Evolutionary conservation across 2,888 invertebrate species (phyloP).

Genomic region (Fragum whitleyi): DNA sequence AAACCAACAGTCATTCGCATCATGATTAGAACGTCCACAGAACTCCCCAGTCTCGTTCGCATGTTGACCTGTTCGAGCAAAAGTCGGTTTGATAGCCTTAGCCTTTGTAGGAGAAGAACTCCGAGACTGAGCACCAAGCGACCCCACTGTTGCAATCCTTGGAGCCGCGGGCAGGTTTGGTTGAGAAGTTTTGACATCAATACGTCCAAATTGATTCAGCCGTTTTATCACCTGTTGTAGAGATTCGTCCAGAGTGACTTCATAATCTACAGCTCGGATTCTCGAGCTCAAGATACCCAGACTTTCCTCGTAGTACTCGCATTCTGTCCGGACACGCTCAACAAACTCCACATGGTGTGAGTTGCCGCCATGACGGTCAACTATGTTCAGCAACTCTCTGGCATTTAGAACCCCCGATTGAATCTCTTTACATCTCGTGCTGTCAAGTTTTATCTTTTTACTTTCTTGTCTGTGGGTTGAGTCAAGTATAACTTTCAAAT

Average conservation of each 20-base stretch:
- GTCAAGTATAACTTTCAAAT: slow-evolving; percentile 62
- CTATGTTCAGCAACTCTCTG: slow-evolving; percentile 56
- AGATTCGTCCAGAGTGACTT: slow-evolving; percentile 62
- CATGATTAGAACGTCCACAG: slow-evolving; percentile 58
- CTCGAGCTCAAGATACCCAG: slow-evolving; percentile 60
- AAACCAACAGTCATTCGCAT: slow-evolving; percentile 68
- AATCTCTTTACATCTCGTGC: slow-evolving; percentile 60
- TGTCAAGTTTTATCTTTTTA: slow-evolving; percentile 65
- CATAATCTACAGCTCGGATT: slow-evolving; percentile 65
- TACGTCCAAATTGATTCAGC: slow-evolving; percentile 64
- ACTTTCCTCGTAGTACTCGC: slow-evolving; percentile 69
- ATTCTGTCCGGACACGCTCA: slow-evolving; percentile 63
- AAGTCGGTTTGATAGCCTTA: slow-evolving; percentile 61
- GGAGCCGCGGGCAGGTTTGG: slow-evolving; percentile 65
- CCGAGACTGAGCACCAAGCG: slow-evolving; percentile 36
- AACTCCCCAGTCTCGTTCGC: slow-evolving; percentile 62
- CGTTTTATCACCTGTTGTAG: slow-evolving; percentile 63
- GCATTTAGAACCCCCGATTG: slow-evolving; percentile 65
- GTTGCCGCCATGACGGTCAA: slow-evolving; percentile 65
- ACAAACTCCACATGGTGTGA: slow-evolving; percentile 65
- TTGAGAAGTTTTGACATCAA: slow-evolving; percentile 61
- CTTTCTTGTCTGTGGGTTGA: slow-evolving; percentile 67
- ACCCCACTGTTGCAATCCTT: slow-evolving; percentile 33
- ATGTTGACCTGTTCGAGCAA: slow-evolving; percentile 55
- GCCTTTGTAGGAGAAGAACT: slow-evolving; percentile 46